phyloP scores from a whole-genome alignment of 30 jellyfish, hydroid and myxozoan genomes.

The Pelagia noctiluca region DNA sequence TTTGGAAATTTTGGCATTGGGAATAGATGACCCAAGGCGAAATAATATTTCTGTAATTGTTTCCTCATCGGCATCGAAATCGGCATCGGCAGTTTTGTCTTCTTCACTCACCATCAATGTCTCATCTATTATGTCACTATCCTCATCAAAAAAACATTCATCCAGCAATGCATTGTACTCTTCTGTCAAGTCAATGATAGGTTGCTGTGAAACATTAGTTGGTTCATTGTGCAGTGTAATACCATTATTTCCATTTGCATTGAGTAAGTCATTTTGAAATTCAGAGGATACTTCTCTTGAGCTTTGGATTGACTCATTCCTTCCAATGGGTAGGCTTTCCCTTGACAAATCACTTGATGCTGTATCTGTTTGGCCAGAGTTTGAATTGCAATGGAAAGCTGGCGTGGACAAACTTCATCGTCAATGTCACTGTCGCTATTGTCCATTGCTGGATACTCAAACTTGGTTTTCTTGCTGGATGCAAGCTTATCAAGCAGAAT shows the following conservation, averaged over 20 bases:
- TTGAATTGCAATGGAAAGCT: conserved; percentile 7
- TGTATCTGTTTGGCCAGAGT: background rate
- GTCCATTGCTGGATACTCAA: conserved; percentile 3
- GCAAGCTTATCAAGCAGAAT: background rate
- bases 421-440: conserved; percentile 16
- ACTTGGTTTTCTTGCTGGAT: conserved; percentile 1
- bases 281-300: background rate
- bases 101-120: no score
- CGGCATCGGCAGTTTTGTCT: no score
- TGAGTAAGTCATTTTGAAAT: background rate
- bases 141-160: conserved; percentile 5
- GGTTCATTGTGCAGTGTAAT: conserved; percentile 5
- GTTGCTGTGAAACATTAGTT: conserved; percentile 16
- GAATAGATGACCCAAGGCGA: background rate
- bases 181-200: conserved; percentile 13
- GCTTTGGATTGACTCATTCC: background rate
- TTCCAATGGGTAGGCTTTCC: background rate
- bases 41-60: background rate
- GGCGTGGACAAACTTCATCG: conserved; percentile 19
- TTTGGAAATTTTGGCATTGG: background rate
- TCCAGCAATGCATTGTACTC: conserved; percentile 17
- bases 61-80: background rate
- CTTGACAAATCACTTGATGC: conserved; percentile 5
- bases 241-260: background rate
- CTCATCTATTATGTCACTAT: conserved; percentile 10